Conservation (phyloP, 2,113 vertebrate species). For the Blennius ocellaris region DNA sequence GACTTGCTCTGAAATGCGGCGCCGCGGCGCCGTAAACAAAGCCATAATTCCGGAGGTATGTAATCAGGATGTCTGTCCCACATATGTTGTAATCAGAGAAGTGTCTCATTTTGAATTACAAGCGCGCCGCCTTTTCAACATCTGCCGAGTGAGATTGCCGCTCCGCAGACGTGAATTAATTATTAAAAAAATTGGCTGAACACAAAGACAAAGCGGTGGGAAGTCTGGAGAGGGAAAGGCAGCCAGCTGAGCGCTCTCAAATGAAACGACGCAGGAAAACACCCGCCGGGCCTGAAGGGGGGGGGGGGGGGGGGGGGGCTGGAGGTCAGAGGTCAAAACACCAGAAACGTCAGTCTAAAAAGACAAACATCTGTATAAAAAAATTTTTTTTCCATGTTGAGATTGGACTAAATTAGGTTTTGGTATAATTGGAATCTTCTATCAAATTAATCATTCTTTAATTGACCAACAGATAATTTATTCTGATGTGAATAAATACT, state of each 20-base stretch:
- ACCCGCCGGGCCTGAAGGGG: background rate
- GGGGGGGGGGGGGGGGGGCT: constrained; percentile 10
- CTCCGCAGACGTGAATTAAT: constrained; percentile 62
- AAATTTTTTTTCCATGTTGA: too few relatives aligned
- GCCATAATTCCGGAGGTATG: constrained; percentile 19
- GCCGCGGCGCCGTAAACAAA: constrained; percentile 43
- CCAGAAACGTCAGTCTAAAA: too few relatives aligned
- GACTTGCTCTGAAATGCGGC: constrained; percentile 14
- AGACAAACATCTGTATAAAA: too few relatives aligned
- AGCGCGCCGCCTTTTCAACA: constrained; percentile 51
- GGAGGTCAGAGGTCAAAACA: background rate
- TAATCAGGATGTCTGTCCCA: constrained; percentile 59
- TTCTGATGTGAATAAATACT: too few relatives aligned
- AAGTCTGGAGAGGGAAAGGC: constrained; percentile 35
- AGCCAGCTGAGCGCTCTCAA: constrained; percentile 61
- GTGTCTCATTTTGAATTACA: constrained; percentile 56
- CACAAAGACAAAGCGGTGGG: constrained; percentile 49
- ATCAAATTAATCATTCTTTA: too few relatives aligned
- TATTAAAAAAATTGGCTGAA: constrained; percentile 52
- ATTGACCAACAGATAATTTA: too few relatives aligned
- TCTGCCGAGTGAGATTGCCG: constrained; percentile 60
- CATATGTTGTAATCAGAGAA: constrained; percentile 51
- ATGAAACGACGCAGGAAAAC: constrained; percentile 16
- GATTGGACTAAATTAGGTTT: too few relatives aligned
- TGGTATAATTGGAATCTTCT: too few relatives aligned